These are phyloP conservation scores for Ciconia stormi DNA, from an alignment of 2,113 vertebrate species.

Conservation along the genomic window DNA sequence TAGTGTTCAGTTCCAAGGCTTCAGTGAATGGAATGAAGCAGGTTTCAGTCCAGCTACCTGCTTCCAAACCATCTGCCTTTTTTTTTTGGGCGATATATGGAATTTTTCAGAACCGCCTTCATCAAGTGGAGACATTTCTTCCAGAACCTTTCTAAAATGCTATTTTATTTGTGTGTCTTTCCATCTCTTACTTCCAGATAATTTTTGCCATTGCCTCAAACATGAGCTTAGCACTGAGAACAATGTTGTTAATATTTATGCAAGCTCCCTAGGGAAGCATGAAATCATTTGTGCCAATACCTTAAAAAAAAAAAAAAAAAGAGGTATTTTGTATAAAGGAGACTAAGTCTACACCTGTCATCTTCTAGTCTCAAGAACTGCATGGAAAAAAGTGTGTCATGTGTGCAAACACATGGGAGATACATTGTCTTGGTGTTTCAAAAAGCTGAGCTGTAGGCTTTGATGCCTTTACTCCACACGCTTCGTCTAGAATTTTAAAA, in stretches of 20 bases:
- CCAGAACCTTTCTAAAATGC: not conserved
- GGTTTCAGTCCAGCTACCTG: not conserved
- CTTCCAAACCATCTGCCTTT: not conserved
- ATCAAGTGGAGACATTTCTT: accelerated
- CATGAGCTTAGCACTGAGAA: not conserved
- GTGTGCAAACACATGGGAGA: not conserved
- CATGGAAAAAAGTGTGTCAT: not conserved
- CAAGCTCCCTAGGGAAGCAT: not conserved
- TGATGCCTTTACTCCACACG: not conserved
- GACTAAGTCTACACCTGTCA: not conserved
- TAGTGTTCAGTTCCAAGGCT: not conserved
- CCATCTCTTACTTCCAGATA: not conserved
- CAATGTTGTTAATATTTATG: not conserved
- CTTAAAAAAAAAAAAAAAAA: not conserved
- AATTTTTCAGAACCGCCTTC: not conserved
- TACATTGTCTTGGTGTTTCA: not conserved
- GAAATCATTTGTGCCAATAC: not conserved
- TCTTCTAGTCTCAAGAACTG: not conserved
- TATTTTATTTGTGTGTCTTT: not conserved
- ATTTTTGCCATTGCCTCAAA: not conserved
- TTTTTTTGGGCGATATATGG: not conserved
- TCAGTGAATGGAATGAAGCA: not conserved
- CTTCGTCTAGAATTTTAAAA: not conserved
- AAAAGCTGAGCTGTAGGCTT: not conserved
- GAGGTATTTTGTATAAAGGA: not conserved